Evolutionary conservation across 2,888 invertebrate genomes (phyloP).

Genomic region (Macaria notata): DNA sequence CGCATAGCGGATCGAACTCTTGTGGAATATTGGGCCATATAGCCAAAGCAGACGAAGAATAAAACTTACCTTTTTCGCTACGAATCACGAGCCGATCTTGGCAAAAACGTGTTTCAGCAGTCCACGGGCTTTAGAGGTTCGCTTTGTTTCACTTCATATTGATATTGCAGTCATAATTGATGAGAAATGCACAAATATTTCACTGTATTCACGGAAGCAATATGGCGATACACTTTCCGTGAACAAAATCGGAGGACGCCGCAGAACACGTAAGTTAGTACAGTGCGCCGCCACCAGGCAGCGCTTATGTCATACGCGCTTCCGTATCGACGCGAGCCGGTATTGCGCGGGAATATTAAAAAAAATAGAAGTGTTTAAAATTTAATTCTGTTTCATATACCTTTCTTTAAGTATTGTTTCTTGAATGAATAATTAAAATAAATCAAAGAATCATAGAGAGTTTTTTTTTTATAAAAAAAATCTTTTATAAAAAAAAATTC

Average conservation of each 20-base stretch:
- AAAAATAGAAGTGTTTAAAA: not conserved
- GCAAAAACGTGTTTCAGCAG: slow-evolving; percentile 57
- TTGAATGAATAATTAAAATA: too few species aligned
- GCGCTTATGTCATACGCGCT: slow-evolving; percentile 54
- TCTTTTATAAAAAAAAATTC: too few species aligned
- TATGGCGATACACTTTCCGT: slow-evolving; percentile 82
- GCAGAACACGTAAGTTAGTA: slow-evolving; percentile 78
- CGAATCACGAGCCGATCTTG: slow-evolving; percentile 53
- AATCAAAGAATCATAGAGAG: too few species aligned
- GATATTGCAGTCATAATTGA: slow-evolving; percentile 77
- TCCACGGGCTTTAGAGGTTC: slow-evolving; percentile 57
- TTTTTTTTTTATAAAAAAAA: too few species aligned
- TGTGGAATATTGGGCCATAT: slow-evolving; percentile 84
- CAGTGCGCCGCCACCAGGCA: slow-evolving; percentile 74
- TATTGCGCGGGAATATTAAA: slow-evolving; percentile 42
- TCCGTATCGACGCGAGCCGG: slow-evolving; percentile 70
- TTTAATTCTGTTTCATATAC: too few species aligned
- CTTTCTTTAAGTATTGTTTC: too few species aligned
- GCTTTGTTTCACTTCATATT: slow-evolving; percentile 73
- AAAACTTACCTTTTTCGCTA: slow-evolving; percentile 77
- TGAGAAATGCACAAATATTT: slow-evolving; percentile 78
- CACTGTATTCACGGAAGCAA: slow-evolving; percentile 80
- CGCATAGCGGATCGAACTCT: slow-evolving; percentile 83
- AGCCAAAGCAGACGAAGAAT: slow-evolving; percentile 79
- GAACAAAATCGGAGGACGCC: slow-evolving; percentile 82